Percentiles rank a stretch among this genome's conserved stretches.
Conservation (phyloP, 2,797 vertebrate species). For the Chaetodon trifasciatus region DNA sequence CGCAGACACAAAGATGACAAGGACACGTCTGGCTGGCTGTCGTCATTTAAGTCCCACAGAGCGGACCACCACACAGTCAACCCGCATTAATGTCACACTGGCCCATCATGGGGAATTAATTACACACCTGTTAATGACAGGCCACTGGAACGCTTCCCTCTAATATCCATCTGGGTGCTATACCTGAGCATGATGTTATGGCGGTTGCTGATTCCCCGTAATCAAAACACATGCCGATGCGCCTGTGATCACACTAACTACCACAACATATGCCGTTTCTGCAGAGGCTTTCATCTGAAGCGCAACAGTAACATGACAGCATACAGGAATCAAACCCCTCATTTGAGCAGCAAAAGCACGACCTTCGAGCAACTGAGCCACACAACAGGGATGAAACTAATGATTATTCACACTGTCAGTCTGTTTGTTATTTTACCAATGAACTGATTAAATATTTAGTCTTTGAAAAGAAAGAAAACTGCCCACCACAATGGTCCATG, state of each 20-base stretch:
- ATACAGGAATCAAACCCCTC: conserved; percentile 26
- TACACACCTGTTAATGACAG: conserved; percentile 86
- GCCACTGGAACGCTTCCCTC: conserved; percentile 68
- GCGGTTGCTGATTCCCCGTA: conserved; percentile 43
- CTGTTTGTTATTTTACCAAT: background rate
- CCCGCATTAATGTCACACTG: conserved; percentile 82
- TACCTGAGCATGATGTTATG: conserved; percentile 53
- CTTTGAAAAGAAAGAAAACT: background rate
- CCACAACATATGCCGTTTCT: conserved; percentile 48
- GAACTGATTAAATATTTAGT: background rate
- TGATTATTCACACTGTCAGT: background rate
- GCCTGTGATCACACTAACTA: conserved; percentile 60
- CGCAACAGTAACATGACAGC: conserved; percentile 11
- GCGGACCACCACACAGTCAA: conserved; percentile 77
- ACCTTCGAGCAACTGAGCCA: background rate
- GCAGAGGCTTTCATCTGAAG: conserved; percentile 45
- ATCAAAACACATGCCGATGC: conserved; percentile 56
- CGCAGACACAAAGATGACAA: conserved; percentile 82
- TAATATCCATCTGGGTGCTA: conserved; percentile 79
- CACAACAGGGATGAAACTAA: background rate
- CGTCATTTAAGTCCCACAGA: conserved; percentile 84
- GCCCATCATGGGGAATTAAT: conserved; percentile 85
- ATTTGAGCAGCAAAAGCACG: background rate
- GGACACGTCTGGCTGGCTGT: conserved; percentile 83
- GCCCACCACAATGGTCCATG: too few relatives aligned